phyloP scores from a whole-genome alignment of 2,797 vertebrate genomes.

The Lepilemur ruficaudatus region DNA sequence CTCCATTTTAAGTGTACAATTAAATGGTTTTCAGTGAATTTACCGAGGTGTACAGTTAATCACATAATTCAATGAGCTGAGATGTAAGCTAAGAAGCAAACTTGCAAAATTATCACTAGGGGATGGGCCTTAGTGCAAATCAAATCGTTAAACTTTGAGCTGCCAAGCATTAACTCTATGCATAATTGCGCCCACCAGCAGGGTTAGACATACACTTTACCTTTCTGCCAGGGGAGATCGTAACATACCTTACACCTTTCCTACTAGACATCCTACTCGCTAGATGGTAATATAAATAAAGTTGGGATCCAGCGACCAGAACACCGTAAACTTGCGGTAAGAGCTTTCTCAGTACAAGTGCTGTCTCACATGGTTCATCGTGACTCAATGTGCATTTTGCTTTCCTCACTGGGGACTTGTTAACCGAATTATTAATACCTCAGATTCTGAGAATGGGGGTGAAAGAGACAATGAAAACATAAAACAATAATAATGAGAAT shows the following conservation, averaged over 20 bases:
- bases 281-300: background rate
- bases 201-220: background rate
- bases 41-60: too few relatives aligned
- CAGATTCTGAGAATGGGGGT: background rate
- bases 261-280: background rate
- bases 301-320: background rate
- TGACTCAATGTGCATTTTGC: background rate
- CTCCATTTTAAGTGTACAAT: too few relatives aligned
- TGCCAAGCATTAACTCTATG: background rate
- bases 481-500: constrained; percentile 34
- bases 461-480: constrained; percentile 13
- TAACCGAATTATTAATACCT: constrained; percentile 1
- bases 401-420: background rate
- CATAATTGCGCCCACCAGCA: background rate
- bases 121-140: background rate
- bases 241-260: background rate
- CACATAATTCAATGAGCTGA: background rate
- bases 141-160: background rate
- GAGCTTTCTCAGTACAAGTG: background rate
- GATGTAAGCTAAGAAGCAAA: background rate
- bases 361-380: background rate
- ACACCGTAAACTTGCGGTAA: background rate
- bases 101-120: background rate
- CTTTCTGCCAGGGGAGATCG: background rate
- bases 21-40: too few relatives aligned